Evolutionary conservation across 37 sponge, comb jelly and placozoan genomes (phyloP), one percentile per base, ranked within the genome.

Genomic region (Amphimedon queenslandica): DNA sequence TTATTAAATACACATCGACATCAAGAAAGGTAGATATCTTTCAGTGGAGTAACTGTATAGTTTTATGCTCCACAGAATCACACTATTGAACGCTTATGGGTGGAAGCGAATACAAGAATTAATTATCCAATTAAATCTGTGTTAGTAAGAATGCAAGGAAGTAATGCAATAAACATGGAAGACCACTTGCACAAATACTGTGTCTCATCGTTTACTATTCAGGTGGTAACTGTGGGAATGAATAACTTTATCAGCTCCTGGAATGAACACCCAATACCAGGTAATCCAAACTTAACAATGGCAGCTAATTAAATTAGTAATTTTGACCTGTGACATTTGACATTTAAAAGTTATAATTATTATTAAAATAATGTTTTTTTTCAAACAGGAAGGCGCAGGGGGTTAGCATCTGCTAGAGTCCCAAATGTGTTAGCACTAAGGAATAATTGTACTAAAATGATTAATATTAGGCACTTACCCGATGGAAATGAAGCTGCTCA

Each of bases 201-300:
- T 75, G 71, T 78, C 8, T 88, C 89, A 16, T 82, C 75, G 78
- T 51, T 70, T 34, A 31, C 73, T 25, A 33, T 81, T 4, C 36
- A 75, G 57, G 78, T 87, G 4, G 65, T 51, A 36, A 4, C 35
- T 11, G 55, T 79, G 18, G 87, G 80, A 58, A 60, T 55, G 11
- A 73, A n/a, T 10, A 13, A 27, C 23, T 70, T 70, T 42, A 57
- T 85, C 4, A 42, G 55, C 29, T 66, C 87, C 18, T 85, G 87
- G 87, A 85, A 85, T 85, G 63, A 67, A 18, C 84, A 83, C 57
- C 64, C 71, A 32, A 83, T 83, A 27, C 76, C 84, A 58, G 72
- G 80, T 80, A 51, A 72, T n/a, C n/a, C n/a, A n/a, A n/a, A n/a
- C n/a, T n/a, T n/a, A n/a, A n/a, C n/a, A n/a, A n/a, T n/a, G n/a